Evolutionary conservation across 2,113 vertebrate species (phyloP), one percentile per base, ranked within the genome.

Genomic region (Acanthochromis polyacanthus): DNA sequence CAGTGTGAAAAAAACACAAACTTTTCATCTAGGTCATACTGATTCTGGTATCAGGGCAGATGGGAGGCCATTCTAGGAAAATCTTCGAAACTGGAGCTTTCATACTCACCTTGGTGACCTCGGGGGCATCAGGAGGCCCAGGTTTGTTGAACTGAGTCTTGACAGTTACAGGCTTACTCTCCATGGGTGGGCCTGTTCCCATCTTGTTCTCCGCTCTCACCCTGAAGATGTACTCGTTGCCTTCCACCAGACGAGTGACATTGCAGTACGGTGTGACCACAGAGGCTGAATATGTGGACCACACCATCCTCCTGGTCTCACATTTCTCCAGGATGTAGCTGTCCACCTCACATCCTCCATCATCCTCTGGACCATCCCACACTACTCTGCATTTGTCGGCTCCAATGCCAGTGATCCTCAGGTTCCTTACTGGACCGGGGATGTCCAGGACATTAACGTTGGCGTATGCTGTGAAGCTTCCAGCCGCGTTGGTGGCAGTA

Each of bases 261-360:
- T 97, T 97, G 73, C 96, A 93, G 85, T 94, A 93, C 0, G 93
- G 95, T 19, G 94, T 96, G 73, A 99, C 91, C 51, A 99, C 93
- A 57, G 95, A 94, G 19, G 94, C 93, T 25, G 98, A 99, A 75
- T 95, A 98, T 9, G 97, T 98, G 72, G 98, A 99, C 98, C 98
- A 99, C 75, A 99, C 96, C 98, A 99, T 99, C 88, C 98, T 95
- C 82, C 97, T 98, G 81, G 96, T 99, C 89, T 99, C 98, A 89
- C 98, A 99, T 93, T 99, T 99, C 93, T 99, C 98, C 53, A 99
- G 40, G 74, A 99, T 97, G 87, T 99, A 99, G 91, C 97, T 99
- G 93, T 99, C 97, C 83, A 99, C 98, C 89, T 99, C 98, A 92
- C 97, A 98, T 59, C 98, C 98, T 23, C 98, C 98, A 36, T 99